Evolutionary conservation across 1,140 invertebrate species (phyloP), one percentile per base, ranked within the genome.

Genomic region (Brachionus rubens): DNA sequence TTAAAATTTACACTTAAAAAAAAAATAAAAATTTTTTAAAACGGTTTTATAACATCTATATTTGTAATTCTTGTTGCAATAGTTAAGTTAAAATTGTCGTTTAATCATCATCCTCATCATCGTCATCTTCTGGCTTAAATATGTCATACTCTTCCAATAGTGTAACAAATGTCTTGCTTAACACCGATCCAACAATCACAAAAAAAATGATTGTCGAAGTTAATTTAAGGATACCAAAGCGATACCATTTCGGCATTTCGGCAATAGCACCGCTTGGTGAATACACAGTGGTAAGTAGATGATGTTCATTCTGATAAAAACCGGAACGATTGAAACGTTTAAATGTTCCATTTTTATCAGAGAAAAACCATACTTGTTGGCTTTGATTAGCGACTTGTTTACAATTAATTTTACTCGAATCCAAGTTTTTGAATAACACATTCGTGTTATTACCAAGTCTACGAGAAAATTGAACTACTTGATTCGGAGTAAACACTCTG

Each of bases 51-150:
- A 54, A 41, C 40, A 21, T 36, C 47, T 50, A 36, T 5, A 19
- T 40, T 19, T 50, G 19, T 50, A 40, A 28, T 48, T 33, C 26
- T 41, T 54, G 19, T 72, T 72, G 43, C 46, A 48, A 26, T 24
- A 50, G 46, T 65, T 65, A 43, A 65, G 59, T 65, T 65, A 43
- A 30, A 36, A 36, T 16, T 19, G 47, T 19, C 3, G 3, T 50
- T 50, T 54, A 72, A 48, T 54, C 30, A 33, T 72, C 68, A 19
- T 72, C 68, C 9, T 72, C 68, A 40, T 72, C 68, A 19, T 72
- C 68, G n/a, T 72, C 68, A 21, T 72, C 68, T 41, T 72, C 68
- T 40, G 68, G 68, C 14, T 72, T 72, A 54, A 72, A 72, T 50
- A 72, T 72, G 21, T 72, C 68, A 54, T 72, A 40, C 33, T 72